Conservation (phyloP, 2,888 invertebrate genomes). For the Agrochola lota region DNA sequence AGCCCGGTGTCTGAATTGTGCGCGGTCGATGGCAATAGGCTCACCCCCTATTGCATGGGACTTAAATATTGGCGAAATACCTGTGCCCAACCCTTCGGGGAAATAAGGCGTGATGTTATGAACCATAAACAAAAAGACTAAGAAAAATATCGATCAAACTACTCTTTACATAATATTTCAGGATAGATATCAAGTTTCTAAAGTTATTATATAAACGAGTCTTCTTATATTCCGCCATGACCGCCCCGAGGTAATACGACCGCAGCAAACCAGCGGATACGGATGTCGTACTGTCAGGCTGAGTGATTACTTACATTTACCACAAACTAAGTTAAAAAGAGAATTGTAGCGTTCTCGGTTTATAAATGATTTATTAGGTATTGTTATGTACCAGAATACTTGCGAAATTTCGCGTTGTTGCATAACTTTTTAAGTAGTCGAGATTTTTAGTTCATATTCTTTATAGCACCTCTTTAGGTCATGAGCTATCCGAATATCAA, state of each 20-base stretch:
- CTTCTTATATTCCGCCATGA: conserved; percentile 5
- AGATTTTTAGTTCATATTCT: too few species aligned
- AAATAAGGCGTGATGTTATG: background rate
- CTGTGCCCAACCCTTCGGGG: too few species aligned
- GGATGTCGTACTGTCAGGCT: background rate
- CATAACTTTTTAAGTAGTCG: too few species aligned
- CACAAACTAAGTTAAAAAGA: background rate
- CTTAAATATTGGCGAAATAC: too few species aligned
- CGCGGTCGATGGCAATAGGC: too few species aligned
- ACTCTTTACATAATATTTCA: conserved; percentile 14
- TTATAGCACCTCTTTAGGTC: too few species aligned
- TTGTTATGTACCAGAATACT: too few species aligned
- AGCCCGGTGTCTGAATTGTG: too few species aligned
- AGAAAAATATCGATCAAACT: background rate
- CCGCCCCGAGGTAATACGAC: conserved; percentile 1
- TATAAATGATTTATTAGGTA: background rate
- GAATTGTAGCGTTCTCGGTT: background rate
- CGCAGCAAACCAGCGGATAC: background rate
- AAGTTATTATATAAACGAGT: background rate
- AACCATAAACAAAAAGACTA: background rate
- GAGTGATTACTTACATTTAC: conserved; percentile 8
- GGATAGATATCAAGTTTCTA: conserved; percentile 13
- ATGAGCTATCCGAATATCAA: too few species aligned
- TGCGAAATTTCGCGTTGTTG: too few species aligned
- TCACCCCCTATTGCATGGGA: too few species aligned